Evolutionary conservation across 2,888 invertebrate species (phyloP).

Genomic region (Allolobophora icterica): DNA sequence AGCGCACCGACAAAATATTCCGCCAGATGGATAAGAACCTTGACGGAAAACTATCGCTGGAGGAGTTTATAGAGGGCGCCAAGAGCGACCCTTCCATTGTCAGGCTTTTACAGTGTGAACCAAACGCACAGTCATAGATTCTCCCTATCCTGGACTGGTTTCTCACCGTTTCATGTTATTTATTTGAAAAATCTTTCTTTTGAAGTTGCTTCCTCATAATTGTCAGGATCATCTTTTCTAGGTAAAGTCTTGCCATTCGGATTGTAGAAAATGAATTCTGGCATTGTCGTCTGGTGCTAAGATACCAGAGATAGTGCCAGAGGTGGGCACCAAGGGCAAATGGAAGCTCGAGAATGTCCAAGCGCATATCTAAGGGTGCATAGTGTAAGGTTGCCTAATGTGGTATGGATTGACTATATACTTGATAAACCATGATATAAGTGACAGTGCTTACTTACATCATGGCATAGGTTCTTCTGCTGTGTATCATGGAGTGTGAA

Average conservation of each 20-base stretch:
- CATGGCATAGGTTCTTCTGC: too few species aligned
- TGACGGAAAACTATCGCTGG: constrained; percentile 92
- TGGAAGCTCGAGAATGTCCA: neutral
- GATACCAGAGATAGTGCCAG: neutral
- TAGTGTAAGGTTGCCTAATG: neutral
- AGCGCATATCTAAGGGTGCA: neutral
- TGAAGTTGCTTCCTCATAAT: constrained; percentile 3
- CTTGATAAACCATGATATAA: neutral
- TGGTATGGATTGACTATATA: neutral
- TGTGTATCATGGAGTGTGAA: too few species aligned
- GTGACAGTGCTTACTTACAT: neutral
- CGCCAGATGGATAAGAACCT: constrained; percentile 98
- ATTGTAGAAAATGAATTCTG: neutral
- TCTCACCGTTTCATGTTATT: constrained; percentile 26
- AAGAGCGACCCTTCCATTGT: constrained; percentile 98
- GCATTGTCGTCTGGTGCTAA: neutral
- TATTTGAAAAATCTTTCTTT: constrained; percentile 27
- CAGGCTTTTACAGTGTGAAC: constrained; percentile 95
- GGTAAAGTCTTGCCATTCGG: constrained; percentile 11
- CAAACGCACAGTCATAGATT: constrained; percentile 61
- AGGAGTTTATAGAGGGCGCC: constrained; percentile 97
- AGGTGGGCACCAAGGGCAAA: neutral
- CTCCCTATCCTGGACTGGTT: neutral
- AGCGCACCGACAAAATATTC: constrained; percentile 97
- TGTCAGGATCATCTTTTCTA: constrained; percentile 19